Evolutionary conservation across 2,888 invertebrate genomes (phyloP), one percentile per base, ranked within the genome.

Genomic region (Trissoscelio sp.): DNA sequence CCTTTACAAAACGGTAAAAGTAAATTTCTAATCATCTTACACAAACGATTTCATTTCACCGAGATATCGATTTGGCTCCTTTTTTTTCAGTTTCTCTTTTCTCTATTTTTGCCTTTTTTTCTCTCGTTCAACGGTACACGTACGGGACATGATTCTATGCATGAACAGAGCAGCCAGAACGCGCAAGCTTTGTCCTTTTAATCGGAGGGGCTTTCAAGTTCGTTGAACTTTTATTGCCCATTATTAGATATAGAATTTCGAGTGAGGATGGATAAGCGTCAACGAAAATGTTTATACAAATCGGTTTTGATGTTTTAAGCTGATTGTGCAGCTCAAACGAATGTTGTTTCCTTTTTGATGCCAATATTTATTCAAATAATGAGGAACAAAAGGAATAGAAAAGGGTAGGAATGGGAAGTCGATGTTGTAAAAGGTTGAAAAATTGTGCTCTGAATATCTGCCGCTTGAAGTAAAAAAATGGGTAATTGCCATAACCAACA

Each of bases 181-280:
- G 55, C 22, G 67, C 53, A 55, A 55, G 42, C 67, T 55, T 67
- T 55, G 55, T 67, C 67, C 42, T 67, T 53, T 67, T 53, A 70
- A 70, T 70, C 69, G 46, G 34, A 67, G 69, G 34, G 69, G 44
- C 57, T 70, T 70, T 70, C 57, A 37, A 58, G 69, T 70, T 70
- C 57, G 46, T 37, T 57, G 69, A 57, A 57, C 69, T 46, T 57
- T 57, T 70, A 57, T 57, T 70, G 69, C 34, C 53, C 24, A 57
- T 70, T 57, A 70, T 70, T 70, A 58, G 39, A 70, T 70, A 48
- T 57, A 46, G 67, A 42, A 67, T 67, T 67, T 34, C 51, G 39
- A 39, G 24, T 22, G 42, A 14, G 20, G 31, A 22, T 9, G 42
- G 67, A 67, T 67, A 55, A 67, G 55, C 55, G 24, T 14, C 2